These are phyloP conservation scores for Pseudopleuronectes americanus DNA, from an alignment of 2,797 vertebrate species.

Conservation along the genomic window DNA sequence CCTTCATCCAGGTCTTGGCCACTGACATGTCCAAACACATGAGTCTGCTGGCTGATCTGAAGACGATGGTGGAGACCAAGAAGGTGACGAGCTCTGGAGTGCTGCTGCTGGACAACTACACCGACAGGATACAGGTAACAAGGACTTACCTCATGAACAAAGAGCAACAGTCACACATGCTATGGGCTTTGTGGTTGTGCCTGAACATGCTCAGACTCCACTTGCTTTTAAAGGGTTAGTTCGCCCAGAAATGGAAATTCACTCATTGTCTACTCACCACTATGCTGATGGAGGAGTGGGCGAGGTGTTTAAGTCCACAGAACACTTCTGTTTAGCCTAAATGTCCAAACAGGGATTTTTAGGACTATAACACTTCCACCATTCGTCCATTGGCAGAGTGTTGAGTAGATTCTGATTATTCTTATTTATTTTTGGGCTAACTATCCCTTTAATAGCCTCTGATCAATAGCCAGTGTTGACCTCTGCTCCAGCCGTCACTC, in stretches of 20 bases:
- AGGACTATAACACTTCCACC: no score
- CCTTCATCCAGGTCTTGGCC: constrained; percentile 89
- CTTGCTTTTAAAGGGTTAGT: no score
- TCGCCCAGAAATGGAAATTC: no score
- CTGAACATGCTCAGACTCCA: no score
- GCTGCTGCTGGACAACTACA: constrained; percentile 97
- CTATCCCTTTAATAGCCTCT: constrained; percentile 32
- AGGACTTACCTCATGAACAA: background rate
- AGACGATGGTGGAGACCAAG: constrained; percentile 99
- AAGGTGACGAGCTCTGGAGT: constrained; percentile 99
- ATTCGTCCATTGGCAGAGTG: no score
- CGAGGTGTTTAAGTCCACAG: no score
- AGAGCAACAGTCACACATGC: background rate
- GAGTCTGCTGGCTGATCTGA: constrained; percentile 96
- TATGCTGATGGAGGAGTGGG: no score
- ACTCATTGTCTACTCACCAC: no score
- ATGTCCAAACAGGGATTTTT: no score
- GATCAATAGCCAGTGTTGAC: constrained; percentile 48
- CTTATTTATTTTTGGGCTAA: background rate
- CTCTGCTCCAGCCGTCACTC: constrained; percentile 40
- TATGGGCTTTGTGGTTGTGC: background rate
- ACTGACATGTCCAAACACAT: constrained; percentile 99
- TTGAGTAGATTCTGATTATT: no score
- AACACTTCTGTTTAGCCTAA: no score
- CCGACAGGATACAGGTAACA: constrained; percentile 95